phyloP scores from a whole-genome alignment of 2,888 invertebrate genomes.

The Tenthredo scrophulariae region DNA sequence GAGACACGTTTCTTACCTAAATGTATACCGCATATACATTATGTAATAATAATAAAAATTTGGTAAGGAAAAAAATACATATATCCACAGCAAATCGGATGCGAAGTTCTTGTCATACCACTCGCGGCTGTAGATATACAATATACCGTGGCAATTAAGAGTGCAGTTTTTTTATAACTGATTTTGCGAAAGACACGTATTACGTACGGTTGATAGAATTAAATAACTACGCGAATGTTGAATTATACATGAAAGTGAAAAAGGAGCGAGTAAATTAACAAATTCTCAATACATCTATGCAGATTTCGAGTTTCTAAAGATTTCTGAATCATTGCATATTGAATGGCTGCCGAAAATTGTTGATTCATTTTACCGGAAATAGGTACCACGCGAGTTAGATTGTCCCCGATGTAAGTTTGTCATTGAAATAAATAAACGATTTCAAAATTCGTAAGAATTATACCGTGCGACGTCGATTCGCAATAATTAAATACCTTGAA shows the following conservation, averaged over 20 bases:
- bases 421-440: background rate
- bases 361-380: background rate
- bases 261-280: background rate
- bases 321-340: constrained; percentile 11
- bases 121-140: background rate
- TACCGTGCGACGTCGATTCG: background rate
- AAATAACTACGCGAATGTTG: background rate
- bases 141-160: background rate
- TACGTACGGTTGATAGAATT: background rate
- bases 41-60: background rate
- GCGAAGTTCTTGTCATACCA: background rate
- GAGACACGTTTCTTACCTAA: background rate
- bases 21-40: background rate
- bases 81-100: too few relatives aligned
- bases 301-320: constrained; percentile 1
- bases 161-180: background rate
- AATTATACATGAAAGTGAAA: background rate
- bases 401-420: background rate
- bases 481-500: background rate
- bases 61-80: background rate
- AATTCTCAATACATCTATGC: background rate
- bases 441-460: background rate
- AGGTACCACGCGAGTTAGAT: constrained; percentile 19
- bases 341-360: background rate
- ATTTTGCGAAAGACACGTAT: background rate